A percentile compares a stretch with the other conserved stretches of the same genome.
These are phyloP conservation scores for Pseudotriccus pelzelni DNA, from an alignment of 2,797 vertebrate genomes.

Conservation along the genomic window DNA sequence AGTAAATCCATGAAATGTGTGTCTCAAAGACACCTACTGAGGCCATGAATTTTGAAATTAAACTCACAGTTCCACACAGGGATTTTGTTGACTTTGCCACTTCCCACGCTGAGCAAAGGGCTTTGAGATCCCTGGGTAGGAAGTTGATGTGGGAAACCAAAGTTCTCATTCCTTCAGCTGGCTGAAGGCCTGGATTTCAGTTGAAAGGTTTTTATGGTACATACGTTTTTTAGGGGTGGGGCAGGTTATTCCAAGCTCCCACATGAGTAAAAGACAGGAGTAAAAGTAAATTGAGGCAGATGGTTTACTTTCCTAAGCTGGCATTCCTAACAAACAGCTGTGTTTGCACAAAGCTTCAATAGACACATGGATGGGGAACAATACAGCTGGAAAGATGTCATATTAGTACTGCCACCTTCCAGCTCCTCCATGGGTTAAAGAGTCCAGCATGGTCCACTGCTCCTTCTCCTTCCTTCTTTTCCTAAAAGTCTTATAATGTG, in stretches of 20 bases:
- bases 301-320: conserved; percentile 77
- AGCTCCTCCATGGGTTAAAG: conserved; percentile 29
- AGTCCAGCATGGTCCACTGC: not conserved
- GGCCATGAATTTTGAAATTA: not conserved
- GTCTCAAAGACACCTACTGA: not conserved
- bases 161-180: conserved; percentile 16
- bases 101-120: not conserved
- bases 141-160: not conserved
- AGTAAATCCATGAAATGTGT: not conserved
- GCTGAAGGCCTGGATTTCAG: conserved; percentile 5
- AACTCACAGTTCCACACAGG: not conserved
- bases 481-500: conserved; percentile 46
- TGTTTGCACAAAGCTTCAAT: conserved; percentile 83
- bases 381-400: conserved; percentile 42
- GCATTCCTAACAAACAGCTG: conserved; percentile 86
- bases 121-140: conserved; percentile 17
- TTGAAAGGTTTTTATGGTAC: conserved; percentile 2
- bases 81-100: conserved; percentile 19
- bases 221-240: not conserved
- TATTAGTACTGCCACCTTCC: conserved; percentile 19
- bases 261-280: conserved; percentile 34
- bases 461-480: conserved; percentile 7
- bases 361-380: conserved; percentile 58
- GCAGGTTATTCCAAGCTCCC: conserved; percentile 59
- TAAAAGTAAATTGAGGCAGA: conserved; percentile 75